A percentile compares a stretch with the other conserved stretches of the same genome.
Evolutionary conservation across 2,797 vertebrate genomes (phyloP).

Genomic region (Triplophysa bombifrons): DNA sequence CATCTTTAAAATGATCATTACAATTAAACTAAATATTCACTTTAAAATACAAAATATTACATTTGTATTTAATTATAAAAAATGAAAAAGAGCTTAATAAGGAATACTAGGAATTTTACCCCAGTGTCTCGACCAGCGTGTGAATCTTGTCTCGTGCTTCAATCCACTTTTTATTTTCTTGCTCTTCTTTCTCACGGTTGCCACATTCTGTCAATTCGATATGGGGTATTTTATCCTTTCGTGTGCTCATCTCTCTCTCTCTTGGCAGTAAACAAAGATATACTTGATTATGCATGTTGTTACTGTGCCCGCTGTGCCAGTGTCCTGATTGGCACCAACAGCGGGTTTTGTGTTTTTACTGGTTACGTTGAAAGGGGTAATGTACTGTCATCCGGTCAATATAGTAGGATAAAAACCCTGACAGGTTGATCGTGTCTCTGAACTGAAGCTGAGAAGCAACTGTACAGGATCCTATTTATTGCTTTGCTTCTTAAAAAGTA

Average conservation of each 20-base stretch:
- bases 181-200: constrained; percentile 31
- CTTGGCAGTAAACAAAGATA: constrained; percentile 43
- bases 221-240: constrained; percentile 46
- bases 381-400: background rate
- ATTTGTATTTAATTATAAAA: background rate
- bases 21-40: background rate
- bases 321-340: constrained; percentile 36
- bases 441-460: background rate
- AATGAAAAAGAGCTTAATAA: background rate
- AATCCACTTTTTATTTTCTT: constrained; percentile 33
- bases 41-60: too few species aligned
- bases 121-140: constrained; percentile 41
- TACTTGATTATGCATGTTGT: constrained; percentile 39
- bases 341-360: constrained; percentile 21
- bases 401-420: background rate
- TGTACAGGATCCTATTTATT: background rate
- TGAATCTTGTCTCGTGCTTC: constrained; percentile 33
- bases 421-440: background rate
- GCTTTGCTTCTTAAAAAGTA: background rate
- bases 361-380: background rate
- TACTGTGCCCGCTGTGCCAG: constrained; percentile 37
- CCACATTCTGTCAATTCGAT: constrained; percentile 45
- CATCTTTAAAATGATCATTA: background rate
- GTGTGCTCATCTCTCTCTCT: constrained; percentile 45
- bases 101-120: background rate